Evolutionary conservation across 64 coral and sea anemone species (phyloP), one percentile per base, ranked within the genome.

Genomic region (Orbicella faveolata): DNA sequence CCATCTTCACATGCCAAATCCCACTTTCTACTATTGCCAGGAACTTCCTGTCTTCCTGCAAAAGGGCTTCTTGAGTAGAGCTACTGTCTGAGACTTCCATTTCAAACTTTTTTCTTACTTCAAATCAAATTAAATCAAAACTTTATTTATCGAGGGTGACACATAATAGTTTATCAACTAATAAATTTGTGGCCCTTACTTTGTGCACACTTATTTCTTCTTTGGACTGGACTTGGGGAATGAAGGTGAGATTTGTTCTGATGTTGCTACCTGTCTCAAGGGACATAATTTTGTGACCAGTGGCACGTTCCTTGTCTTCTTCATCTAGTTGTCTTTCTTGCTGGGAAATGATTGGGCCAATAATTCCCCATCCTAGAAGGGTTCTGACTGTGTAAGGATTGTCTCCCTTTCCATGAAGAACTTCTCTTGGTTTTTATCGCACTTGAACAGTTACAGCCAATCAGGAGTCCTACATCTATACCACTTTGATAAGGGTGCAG

Each of bases 351-450:
- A 76, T 35, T 17, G 74, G 74, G 30, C 87, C 87, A 10, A 94
- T 78, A 13, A 94, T 75, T 30, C 86, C 87, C 87, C 92, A 94
- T 13, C 92, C 88, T 2, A 94, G 67, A 0, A 80, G 13, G 7
- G 83, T 94, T 72, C 17, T 65, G 18, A 92, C 79, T 11, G 86
- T 86, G 30, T 92, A 95, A 0, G 89, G 94, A 20, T 95, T 89
- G 7, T 62, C 39, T 30, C 30, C 34, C 48, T 75, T 89, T 1
- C 94, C 86, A 6, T 79, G 73, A 19, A 95, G 92, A 0, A 95
- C 90, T 19, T 89, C 80, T 35, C 86, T 44, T 18, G 94, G 94
- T 30, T 34, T 95, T 95, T 17, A 95, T 84, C 0, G 94, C 94
- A 72, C 73, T 21, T 1, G 73, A 77, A 17, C 89, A 95, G 34